Conservation (phyloP, 1,140 invertebrate genomes). For the Scaptodrosophila lebanonensis region DNA sequence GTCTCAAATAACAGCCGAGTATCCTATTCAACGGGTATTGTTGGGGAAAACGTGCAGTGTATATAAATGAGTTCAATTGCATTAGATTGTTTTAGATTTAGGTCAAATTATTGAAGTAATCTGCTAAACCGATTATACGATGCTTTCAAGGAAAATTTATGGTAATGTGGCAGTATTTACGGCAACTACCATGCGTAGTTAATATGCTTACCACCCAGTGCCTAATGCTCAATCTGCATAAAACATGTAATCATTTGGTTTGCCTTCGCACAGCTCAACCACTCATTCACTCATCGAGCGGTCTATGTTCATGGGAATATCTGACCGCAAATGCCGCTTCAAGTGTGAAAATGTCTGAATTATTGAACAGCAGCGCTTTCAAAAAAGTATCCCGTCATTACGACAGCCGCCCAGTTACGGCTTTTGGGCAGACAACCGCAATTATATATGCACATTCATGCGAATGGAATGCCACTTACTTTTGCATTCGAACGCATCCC, state of each 20-base stretch:
- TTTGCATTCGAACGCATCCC: constrained; percentile 18
- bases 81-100: too few relatives aligned
- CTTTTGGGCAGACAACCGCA: constrained; percentile 49
- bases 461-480: constrained; percentile 60
- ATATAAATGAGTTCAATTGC: constrained; percentile 62
- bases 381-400: constrained; percentile 26
- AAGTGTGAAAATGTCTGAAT: constrained; percentile 71
- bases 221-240: constrained; percentile 17
- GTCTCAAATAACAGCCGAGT: constrained; percentile 20
- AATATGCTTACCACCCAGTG: too few relatives aligned
- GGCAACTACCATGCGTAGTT: too few relatives aligned
- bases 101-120: too few relatives aligned
- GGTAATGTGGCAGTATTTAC: too few relatives aligned
- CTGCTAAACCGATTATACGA: too few relatives aligned
- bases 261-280: constrained; percentile 2
- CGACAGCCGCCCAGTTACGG: not conserved
- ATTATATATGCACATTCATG: constrained; percentile 72
- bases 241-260: not conserved
- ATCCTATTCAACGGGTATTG: not conserved
- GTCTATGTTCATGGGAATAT: constrained; percentile 28
- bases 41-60: constrained; percentile 2
- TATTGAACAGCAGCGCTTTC: constrained; percentile 44
- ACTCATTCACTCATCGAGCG: constrained; percentile 6
- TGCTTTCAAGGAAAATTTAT: too few relatives aligned
- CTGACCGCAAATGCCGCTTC: constrained; percentile 49